A percentile compares a stretch with the other conserved stretches of the same genome.
phyloP scores from a whole-genome alignment of 2,113 vertebrate species.

The Pseudorectes ferrugineus region DNA sequence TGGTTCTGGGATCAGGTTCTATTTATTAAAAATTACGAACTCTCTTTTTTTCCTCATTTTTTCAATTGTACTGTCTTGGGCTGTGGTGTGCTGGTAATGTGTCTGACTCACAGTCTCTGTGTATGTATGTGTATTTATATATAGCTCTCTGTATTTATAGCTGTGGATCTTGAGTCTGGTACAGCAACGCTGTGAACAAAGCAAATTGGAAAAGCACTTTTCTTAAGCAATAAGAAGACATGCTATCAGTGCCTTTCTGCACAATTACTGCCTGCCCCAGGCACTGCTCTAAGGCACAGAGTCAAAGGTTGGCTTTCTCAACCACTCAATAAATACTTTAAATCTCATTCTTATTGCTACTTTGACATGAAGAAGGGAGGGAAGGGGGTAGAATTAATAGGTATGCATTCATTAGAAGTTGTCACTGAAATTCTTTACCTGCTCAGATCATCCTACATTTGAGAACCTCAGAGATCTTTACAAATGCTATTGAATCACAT shows the following conservation, averaged over 20 bases:
- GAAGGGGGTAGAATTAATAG: not conserved
- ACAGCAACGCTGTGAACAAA: not conserved
- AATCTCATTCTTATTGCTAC: not conserved
- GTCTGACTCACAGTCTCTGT: not conserved
- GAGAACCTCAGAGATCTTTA: not conserved
- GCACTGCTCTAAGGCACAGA: slow-evolving; percentile 45
- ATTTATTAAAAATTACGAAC: not conserved
- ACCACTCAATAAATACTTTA: slow-evolving; percentile 18
- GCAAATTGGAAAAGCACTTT: slow-evolving; percentile 45
- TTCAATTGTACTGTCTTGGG: not conserved
- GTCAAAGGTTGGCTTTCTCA: slow-evolving; percentile 45
- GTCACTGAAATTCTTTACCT: not conserved
- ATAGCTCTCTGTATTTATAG: slow-evolving; percentile 13
- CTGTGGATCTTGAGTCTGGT: not conserved
- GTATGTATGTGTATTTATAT: not conserved
- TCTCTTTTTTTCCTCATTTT: not conserved
- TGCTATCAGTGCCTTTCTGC: slow-evolving; percentile 5
- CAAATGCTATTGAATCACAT: rapidly evolving
- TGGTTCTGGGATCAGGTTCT: not conserved
- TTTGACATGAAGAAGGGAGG: not conserved
- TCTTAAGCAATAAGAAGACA: slow-evolving; percentile 17
- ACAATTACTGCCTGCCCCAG: slow-evolving; percentile 50
- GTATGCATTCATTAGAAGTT: not conserved
- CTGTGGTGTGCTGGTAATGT: not conserved
- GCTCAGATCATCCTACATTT: not conserved